Percentiles rank a stretch among this genome's conserved stretches.
Conservation (phyloP, 2,797 vertebrate species). For the Antrozous pallidus region DNA sequence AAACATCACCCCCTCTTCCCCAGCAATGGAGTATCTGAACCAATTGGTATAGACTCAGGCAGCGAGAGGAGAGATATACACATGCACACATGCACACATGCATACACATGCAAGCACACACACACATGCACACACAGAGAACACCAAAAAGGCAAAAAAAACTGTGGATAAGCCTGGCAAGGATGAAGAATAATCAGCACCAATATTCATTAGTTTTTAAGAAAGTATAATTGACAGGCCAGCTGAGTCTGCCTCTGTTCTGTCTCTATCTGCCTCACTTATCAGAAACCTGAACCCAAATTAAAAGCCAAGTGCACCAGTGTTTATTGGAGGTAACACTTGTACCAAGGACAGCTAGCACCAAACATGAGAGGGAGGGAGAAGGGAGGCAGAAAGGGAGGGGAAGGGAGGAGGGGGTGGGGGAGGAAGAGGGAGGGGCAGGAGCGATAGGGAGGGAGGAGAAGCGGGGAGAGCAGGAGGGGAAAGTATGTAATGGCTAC, state of each 20-base stretch:
- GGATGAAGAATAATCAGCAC: neutral
- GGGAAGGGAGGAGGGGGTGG: rapidly evolving
- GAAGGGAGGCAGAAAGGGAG: too few species aligned
- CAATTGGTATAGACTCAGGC: rapidly evolving
- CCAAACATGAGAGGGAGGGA: neutral
- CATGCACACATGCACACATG: too few species aligned
- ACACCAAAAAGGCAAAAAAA: neutral
- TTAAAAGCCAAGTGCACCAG: neutral
- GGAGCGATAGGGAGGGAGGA: too few species aligned
- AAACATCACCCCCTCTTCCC: rapidly evolving
- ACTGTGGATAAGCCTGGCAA: rapidly evolving
- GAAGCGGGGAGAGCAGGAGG: too few species aligned
- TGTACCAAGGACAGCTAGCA: neutral
- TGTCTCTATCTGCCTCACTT: neutral
- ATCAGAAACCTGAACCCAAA: neutral
- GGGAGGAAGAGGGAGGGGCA: too few species aligned
- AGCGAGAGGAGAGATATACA: rapidly evolving
- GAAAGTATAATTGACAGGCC: neutral
- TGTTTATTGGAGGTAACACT: neutral
- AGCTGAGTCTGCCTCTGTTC: neutral
- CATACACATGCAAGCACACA: too few species aligned
- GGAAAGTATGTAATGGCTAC: too few species aligned
- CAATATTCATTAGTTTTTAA: neutral
- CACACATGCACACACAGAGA: neutral
- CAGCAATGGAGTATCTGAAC: neutral